Evolutionary conservation across 35 echinoderm and acorn worm species (phyloP).

Genomic region (Strongylocentrotus purpuratus): DNA sequence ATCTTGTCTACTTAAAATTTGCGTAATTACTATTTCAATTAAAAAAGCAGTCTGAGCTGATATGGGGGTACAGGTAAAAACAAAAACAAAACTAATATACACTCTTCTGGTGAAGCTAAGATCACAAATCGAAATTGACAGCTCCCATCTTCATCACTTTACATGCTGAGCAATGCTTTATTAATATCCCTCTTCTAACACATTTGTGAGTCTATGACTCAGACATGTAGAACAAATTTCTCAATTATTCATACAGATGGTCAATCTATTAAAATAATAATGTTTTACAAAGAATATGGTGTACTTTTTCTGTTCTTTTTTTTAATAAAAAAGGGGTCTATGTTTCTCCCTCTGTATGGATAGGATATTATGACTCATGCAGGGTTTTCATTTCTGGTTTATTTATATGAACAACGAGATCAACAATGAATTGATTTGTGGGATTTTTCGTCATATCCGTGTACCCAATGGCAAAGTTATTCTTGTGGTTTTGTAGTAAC

Average conservation of each 20-base stretch:
- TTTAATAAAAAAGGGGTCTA: background rate
- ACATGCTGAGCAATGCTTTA: background rate
- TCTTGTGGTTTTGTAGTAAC: slow-evolving; percentile 10
- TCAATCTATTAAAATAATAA: background rate
- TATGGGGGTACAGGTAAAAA: background rate
- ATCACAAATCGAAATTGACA: background rate
- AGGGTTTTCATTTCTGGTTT: background rate
- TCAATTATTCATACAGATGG: background rate
- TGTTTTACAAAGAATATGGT: background rate
- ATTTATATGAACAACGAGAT: background rate
- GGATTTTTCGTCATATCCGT: background rate
- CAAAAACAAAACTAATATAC: too few relatives aligned
- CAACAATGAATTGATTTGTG: slow-evolving; percentile 5
- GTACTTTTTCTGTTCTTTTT: background rate
- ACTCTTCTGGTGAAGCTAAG: too few relatives aligned
- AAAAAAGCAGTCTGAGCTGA: background rate
- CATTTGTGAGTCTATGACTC: background rate
- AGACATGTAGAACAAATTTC: background rate
- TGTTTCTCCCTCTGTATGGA: background rate
- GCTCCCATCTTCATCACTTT: background rate
- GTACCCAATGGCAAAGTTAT: background rate
- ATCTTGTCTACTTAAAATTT: background rate
- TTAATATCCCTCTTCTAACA: background rate
- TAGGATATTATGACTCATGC: background rate
- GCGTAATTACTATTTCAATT: background rate